Percentiles rank a stretch among this genome's conserved stretches.
phyloP scores from a whole-genome alignment of 2,888 invertebrate species.

The Drosophila infuscata region DNA sequence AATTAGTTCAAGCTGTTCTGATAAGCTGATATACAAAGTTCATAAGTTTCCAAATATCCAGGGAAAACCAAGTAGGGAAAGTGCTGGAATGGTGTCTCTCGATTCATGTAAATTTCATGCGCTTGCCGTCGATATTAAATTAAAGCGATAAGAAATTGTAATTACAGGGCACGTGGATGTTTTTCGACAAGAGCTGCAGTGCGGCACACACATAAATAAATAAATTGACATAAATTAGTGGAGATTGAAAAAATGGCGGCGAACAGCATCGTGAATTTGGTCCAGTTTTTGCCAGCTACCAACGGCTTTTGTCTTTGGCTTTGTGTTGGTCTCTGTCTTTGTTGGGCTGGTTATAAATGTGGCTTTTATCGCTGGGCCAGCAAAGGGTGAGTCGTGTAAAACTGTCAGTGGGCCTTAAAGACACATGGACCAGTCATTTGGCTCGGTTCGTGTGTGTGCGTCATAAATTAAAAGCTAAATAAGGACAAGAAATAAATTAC shows the following conservation, averaged over 20 bases:
- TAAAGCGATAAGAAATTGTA: constrained; percentile 80
- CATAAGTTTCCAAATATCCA: constrained; percentile 8
- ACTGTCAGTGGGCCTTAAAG: constrained; percentile 60
- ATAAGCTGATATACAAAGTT: constrained; percentile 8
- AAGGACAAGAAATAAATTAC: constrained; percentile 76
- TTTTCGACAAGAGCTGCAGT: constrained; percentile 45
- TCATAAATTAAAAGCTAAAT: constrained; percentile 74
- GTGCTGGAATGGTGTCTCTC: neutral
- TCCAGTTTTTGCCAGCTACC: neutral
- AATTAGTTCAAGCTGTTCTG: constrained; percentile 12
- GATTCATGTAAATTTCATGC: constrained; percentile 18
- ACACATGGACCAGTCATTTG: constrained; percentile 34
- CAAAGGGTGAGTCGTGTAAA: constrained; percentile 55
- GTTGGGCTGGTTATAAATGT: constrained; percentile 57
- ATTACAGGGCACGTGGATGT: constrained; percentile 59
- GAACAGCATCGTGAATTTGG: constrained; percentile 10
- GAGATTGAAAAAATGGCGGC: constrained; percentile 68
- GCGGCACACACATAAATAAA: constrained; percentile 64
- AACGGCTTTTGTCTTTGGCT: constrained; percentile 22
- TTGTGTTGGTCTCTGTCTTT: constrained; percentile 14
- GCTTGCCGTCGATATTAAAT: constrained; percentile 64
- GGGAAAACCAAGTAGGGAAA: constrained; percentile 22
- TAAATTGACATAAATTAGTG: constrained; percentile 79
- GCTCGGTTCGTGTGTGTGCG: constrained; percentile 21
- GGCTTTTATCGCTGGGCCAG: constrained; percentile 43